Evolutionary conservation across 1,140 invertebrate species (phyloP), one percentile per base, ranked within the genome.

Genomic region (Penaeus indicus): DNA sequence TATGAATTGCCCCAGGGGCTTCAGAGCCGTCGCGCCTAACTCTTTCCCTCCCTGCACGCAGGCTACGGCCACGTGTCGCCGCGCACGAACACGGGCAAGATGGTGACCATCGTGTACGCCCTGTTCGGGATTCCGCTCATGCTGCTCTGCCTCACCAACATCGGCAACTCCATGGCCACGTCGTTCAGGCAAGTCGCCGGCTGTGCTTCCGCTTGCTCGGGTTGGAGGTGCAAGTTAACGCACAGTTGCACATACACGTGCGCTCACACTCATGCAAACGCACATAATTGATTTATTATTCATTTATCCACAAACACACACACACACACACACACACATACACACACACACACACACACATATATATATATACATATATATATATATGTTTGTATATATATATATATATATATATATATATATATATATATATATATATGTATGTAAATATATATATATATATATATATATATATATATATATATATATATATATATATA

Each of bases 81-180:
- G n/a, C 95, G 95, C 91, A 97, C 96, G 32, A 92, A 94, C 16
- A 92, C 94, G 22, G 97, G 97, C 4, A 96, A 97, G 92, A 94
- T 97, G 38, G 95, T 96, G 2, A 97, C 97, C 1, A 97, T 98
- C 91, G 93, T 97, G 19, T 98, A 98, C 92, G 97, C 97, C 1
- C 93, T 95, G 91, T 92, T 95, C 67, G 97, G 97, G 1, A 97
- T 98, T 60, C 97, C 97, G 3, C 92, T 98, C 69, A 97, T 97
- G 94, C 93, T 98, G 69, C 94, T 97, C 72, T 97, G 97, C 92
- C 93, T 98, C 72, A 97, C 96, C 7, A 97, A 97, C 91, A 94
- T 98, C 80, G 97, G 97, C 1, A 95, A 95, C n/a, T 94, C 96
- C 69, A 93, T 97, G 86, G 97, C 97, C 25, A 94, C 95, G 54